Evolutionary conservation across 2,113 vertebrate genomes (phyloP).

Genomic region (Parotia lawesii): DNA sequence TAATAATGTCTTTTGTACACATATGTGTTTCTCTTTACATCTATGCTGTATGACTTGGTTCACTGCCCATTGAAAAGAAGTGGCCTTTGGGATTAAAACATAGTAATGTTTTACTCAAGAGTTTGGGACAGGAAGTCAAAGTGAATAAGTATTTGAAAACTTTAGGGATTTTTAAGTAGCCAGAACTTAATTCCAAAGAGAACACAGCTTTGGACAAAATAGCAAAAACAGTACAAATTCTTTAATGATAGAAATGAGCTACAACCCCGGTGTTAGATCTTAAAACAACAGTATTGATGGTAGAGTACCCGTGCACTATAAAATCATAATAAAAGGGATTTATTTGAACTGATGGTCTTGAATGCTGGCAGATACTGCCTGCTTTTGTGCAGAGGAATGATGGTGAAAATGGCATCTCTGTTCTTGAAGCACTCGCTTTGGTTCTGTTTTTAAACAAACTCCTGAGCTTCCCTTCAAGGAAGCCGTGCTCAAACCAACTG

Average conservation of each 20-base stretch:
- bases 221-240: not conserved
- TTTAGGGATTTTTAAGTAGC: constrained; percentile 26
- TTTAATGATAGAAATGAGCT: not conserved
- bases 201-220: not conserved
- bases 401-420: not conserved
- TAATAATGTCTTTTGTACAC: not conserved
- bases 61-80: constrained; percentile 21
- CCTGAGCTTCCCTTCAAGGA: not conserved
- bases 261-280: not conserved
- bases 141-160: constrained; percentile 4
- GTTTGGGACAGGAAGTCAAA: constrained; percentile 38
- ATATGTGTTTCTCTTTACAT: not conserved
- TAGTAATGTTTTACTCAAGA: not conserved
- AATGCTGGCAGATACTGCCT: not conserved
- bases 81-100: constrained; percentile 23
- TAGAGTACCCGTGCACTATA: not conserved
- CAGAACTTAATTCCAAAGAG: not conserved
- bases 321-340: not conserved
- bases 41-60: constrained; percentile 25
- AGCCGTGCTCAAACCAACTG: not conserved
- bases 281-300: not conserved
- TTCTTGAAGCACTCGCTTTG: not conserved
- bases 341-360: not conserved
- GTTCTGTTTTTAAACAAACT: not conserved
- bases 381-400: not conserved